Conservation (phyloP, 2,888 invertebrate genomes). For the Bimastos eiseni region DNA sequence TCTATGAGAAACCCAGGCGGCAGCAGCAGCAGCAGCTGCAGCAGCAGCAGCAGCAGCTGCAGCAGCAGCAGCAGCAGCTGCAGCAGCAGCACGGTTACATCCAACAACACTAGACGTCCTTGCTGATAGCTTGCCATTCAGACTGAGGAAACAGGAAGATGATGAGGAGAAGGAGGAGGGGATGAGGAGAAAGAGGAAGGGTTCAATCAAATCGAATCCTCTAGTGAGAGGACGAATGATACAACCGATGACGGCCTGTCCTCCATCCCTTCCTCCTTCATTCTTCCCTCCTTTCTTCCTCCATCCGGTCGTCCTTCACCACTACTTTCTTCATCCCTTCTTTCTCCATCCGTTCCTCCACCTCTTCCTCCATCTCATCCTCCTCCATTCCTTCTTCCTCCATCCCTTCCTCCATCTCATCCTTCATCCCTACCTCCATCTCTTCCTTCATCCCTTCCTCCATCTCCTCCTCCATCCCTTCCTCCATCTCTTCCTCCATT, state of each 20-base stretch:
- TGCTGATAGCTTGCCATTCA: not conserved
- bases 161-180: not conserved
- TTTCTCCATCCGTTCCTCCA: not conserved
- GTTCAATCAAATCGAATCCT: not conserved
- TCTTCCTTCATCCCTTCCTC: not conserved
- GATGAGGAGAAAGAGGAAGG: too few species aligned
- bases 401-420: too few species aligned
- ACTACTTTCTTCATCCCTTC: too few species aligned
- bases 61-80: too few species aligned
- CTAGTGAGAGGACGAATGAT: not conserved
- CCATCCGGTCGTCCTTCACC: not conserved
- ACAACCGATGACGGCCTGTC: not conserved
- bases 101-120: not conserved
- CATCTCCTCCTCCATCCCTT: too few species aligned
- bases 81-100: too few species aligned
- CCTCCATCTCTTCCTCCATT: not conserved
- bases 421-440: not conserved
- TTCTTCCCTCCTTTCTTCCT: not conserved
- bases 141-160: not conserved
- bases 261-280: too few species aligned
- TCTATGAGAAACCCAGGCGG: not conserved
- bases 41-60: too few species aligned
- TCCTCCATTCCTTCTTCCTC: too few species aligned
- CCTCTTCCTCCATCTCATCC: not conserved
- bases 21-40: not conserved